Base-by-base conservation (phyloP, 2,888 invertebrate species). In the Tipula confusa region DNA sequence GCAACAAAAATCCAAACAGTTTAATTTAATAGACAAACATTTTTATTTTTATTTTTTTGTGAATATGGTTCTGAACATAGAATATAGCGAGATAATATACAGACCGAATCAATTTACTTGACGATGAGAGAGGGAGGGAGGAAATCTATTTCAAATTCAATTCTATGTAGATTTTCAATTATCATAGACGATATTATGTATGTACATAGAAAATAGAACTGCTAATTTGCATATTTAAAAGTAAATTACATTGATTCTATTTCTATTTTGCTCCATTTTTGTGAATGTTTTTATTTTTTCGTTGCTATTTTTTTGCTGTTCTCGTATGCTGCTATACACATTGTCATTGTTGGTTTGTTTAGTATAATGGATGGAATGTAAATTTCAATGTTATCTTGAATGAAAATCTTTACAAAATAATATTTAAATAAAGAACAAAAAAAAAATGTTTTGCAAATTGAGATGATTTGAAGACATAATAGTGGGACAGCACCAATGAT, bases 361-460 rank as follows among this genome's bases (percentile, higher is more conserved):
- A 64, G 64, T 64, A 64, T 64, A 64, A 64, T 64, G 64, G 64
- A 64, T 64, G 64, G 64, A 64, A 64, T 64, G 64, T 64, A 64
- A 64, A 64, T 64, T 64, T 64, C 64, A 64, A 64, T 64, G 9
- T 64, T 64, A 64, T 64, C 64, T 18, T 64, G 24, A 64, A 64
- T 64, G 24, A 64, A 64, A 64, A 64, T 64, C 64, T 64, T 24
- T 24, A 24, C 11, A 64, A 24, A 64, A 64, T 64, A 24, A 64
- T 9, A 64, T 64, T 64, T 64, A 64, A 64, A 64, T 64, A 24
- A 24, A 64, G 64, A 64, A 64, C 24, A 24, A 24, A 64, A 24
- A 64, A 64, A 64, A 64, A 64, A 24, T 64, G 64, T 64, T n/a
- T 24, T 64, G 64, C 64, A 64, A 64, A 64, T 64, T 64, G 64